A percentile compares a stretch with the other conserved stretches of the same genome.
Conservation (phyloP, 2,113 vertebrate genomes). For the Ginglymostoma cirratum region DNA sequence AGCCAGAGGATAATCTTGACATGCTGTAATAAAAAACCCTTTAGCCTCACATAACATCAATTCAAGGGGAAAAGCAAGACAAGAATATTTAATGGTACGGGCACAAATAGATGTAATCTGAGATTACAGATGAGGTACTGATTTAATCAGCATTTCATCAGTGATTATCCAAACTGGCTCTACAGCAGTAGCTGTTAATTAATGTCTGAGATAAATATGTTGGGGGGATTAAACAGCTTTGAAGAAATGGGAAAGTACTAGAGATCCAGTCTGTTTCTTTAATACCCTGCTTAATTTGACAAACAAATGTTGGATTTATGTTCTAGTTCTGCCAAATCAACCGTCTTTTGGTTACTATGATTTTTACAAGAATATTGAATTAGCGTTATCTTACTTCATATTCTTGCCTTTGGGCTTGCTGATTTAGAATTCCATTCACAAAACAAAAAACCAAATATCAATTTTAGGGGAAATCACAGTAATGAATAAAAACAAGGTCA, state of each 20-base stretch:
- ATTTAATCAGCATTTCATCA: conserved; percentile 25
- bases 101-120: conserved; percentile 7
- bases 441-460: background rate
- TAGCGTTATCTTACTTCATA: background rate
- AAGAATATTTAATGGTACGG: background rate
- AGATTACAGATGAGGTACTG: conserved; percentile 8
- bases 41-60: background rate
- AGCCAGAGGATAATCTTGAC: conserved; percentile 27
- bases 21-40: background rate
- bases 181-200: conserved; percentile 18
- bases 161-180: conserved; percentile 7
- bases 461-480: background rate
- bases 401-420: background rate
- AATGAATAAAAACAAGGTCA: background rate
- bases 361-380: background rate
- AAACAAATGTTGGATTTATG: background rate
- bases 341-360: background rate
- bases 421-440: background rate
- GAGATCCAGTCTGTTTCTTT: background rate
- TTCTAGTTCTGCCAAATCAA: background rate
- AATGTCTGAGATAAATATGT: conserved; percentile 18
- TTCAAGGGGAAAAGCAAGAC: background rate
- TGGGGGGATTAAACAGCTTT: conserved; percentile 28
- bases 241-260: background rate
- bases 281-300: background rate